Percentiles rank a stretch among this genome's conserved stretches.
phyloP scores from a whole-genome alignment of 1,140 invertebrate genomes.

The Cepaea nemoralis region DNA sequence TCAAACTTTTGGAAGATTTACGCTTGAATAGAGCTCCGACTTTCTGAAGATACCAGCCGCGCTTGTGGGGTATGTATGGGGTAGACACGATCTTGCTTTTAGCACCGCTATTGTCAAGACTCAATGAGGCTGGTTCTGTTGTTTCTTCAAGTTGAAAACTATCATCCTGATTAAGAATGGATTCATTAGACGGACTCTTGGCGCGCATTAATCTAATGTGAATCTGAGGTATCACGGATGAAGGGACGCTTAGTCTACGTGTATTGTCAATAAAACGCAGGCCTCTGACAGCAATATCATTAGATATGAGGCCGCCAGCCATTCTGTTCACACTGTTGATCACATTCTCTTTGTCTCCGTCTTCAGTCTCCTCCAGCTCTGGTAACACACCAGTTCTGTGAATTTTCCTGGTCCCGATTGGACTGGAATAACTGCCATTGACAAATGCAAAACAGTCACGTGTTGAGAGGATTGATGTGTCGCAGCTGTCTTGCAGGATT shows the following conservation, averaged over 20 bases:
- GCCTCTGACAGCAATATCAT: background rate
- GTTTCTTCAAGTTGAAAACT: background rate
- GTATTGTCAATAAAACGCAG: background rate
- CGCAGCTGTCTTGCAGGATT: background rate
- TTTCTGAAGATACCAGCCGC: background rate
- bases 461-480: background rate
- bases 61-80: background rate
- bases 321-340: background rate
- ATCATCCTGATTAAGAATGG: background rate
- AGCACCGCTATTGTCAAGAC: background rate
- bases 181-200: background rate
- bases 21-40: background rate
- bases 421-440: background rate
- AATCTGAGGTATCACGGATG: background rate
- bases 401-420: background rate
- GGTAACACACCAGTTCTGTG: background rate
- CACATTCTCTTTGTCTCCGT: background rate
- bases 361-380: background rate
- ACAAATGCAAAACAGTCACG: background rate
- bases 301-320: background rate
- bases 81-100: background rate
- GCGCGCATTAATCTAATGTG: background rate
- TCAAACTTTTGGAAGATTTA: background rate
- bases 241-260: background rate
- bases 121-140: background rate